phyloP scores from a whole-genome alignment of 2,797 vertebrate species.

The Arnoldichthys spilopterus region DNA sequence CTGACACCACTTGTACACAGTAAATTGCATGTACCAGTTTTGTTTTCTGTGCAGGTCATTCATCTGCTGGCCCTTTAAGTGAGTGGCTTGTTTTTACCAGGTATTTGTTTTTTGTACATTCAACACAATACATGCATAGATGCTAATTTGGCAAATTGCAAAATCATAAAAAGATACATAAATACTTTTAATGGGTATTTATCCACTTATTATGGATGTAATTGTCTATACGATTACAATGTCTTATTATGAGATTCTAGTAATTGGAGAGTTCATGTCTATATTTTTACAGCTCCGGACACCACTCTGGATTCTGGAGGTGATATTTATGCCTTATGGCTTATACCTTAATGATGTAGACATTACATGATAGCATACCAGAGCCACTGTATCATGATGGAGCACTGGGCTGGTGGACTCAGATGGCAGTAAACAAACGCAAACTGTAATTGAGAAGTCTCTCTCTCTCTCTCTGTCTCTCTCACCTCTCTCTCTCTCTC shows the following conservation, averaged over 20 bases:
- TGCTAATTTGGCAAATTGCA: not conserved
- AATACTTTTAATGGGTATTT: not conserved
- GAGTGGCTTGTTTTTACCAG: not conserved
- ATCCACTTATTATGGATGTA: not conserved
- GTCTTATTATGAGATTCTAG: conserved; percentile 51
- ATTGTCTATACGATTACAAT: conserved; percentile 32
- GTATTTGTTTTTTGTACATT: not conserved
- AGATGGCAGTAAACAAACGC: conserved; percentile 71
- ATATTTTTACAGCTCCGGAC: conserved; percentile 43
- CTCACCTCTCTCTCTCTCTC: not conserved
- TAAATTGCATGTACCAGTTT: not conserved
- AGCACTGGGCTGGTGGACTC: conserved; percentile 67
- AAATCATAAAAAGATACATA: not conserved
- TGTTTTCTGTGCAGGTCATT: not conserved
- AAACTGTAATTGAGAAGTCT: conserved; percentile 56
- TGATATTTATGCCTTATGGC: conserved; percentile 56
- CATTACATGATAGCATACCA: conserved; percentile 75
- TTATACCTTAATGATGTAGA: conserved; percentile 59
- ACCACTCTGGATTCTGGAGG: conserved; percentile 37
- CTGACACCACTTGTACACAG: not conserved
- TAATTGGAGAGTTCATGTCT: conserved; percentile 34
- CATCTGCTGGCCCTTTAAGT: not conserved
- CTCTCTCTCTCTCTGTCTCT: not conserved
- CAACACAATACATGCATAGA: not conserved
- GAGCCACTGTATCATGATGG: conserved; percentile 76